Base-by-base conservation (phyloP, 1,140 invertebrate species). In the Holotrichia oblita region DNA sequence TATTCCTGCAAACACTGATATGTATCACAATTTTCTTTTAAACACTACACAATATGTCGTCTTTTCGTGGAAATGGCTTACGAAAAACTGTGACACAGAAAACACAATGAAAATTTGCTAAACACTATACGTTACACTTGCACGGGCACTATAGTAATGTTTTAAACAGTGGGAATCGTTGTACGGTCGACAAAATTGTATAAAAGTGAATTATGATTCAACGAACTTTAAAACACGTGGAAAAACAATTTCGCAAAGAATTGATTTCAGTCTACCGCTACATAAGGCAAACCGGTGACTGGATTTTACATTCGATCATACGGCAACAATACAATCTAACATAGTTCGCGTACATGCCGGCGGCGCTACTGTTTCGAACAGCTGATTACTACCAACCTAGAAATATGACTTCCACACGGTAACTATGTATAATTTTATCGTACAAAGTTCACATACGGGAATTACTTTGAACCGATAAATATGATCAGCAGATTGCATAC, bases 31-130 rank as follows among this genome's bases (percentile, higher is more conserved):
- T 55, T 55, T 55, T 72, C 12, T 22, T 10, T 17, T 4, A 3
- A 27, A 24, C 22, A 72, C 64, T 10, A 10, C 22, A 72, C 64
- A 72, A 72, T 72, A 72, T 72, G 64, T 72, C 64, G 64, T 12
- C 22, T 72, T 72, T 72, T 40, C 34, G 64, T 27, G 34, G 34
- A 34, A 72, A 72, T 34, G 34, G 34, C 34, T 27, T 22, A 22
- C 64, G 64, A 72, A 72, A 72, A 72, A 10, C 24, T n/a, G 6
- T 12, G 17, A 20, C 64, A 72, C 64, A 72, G 3, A 34, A 34
- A 27, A 72, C 64, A 72, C 64, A 8, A 27, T 10, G 22, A 72
- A 55, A 55, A 55, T n/a, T 17, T 55, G 14, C 48, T 55, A 55
- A 44, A 55, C 48, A 55, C 48, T 17, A 55, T 17, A 17, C 14